These are phyloP conservation scores for Drosophila bipectinata DNA, from an alignment of 1,140 invertebrate species.

Conservation along the genomic window DNA sequence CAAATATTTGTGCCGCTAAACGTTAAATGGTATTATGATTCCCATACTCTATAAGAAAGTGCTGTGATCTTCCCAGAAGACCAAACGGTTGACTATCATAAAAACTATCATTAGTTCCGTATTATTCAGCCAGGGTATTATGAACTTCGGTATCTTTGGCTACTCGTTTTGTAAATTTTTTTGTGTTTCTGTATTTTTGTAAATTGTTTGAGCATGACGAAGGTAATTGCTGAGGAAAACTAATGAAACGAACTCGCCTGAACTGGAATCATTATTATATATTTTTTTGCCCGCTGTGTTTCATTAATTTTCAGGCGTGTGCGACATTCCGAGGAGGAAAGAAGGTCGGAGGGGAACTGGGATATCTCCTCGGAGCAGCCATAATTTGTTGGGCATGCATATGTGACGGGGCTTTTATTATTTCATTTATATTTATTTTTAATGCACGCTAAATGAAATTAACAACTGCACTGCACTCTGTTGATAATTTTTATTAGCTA, in stretches of 20 bases:
- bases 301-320: conserved; percentile 49
- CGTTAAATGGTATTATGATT: conserved; percentile 47
- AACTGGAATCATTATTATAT: conserved; percentile 26
- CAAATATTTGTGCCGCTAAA: conserved; percentile 49
- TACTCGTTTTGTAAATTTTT: background rate
- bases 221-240: conserved; percentile 44
- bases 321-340: conserved; percentile 43
- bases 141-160: background rate
- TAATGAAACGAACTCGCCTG: conserved; percentile 41
- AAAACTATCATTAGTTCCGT: background rate
- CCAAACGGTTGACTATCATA: background rate
- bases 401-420: conserved; percentile 29
- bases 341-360: conserved; percentile 21
- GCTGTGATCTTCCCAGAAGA: background rate
- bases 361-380: conserved; percentile 19
- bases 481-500: conserved; percentile 60
- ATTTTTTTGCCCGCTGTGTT: conserved; percentile 20
- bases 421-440: conserved; percentile 41
- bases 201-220: conserved; percentile 57
- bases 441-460: conserved; percentile 58
- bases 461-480: conserved; percentile 54
- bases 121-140: conserved; percentile 2
- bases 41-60: conserved; percentile 5
- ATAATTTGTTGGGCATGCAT: conserved; percentile 58
- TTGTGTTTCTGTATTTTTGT: conserved; percentile 14